phyloP scores from a whole-genome alignment of 2,797 vertebrate species.

The Eurystomus glaucurus region DNA sequence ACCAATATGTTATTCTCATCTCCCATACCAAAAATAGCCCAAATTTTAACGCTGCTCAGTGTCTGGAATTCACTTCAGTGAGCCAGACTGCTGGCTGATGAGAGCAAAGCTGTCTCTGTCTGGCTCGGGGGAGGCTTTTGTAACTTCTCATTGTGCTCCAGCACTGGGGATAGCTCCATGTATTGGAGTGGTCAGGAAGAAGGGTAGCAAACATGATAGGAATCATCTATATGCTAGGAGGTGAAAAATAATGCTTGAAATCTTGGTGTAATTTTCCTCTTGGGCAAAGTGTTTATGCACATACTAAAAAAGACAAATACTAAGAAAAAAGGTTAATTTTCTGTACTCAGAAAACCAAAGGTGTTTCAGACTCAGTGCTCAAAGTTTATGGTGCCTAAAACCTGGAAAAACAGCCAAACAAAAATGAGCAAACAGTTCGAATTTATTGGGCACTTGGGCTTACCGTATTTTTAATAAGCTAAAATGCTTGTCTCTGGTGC shows the following conservation, averaged over 20 bases:
- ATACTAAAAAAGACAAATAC: background rate
- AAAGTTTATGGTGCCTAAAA: background rate
- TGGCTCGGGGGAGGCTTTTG: background rate
- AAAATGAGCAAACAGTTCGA: background rate
- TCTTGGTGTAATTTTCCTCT: background rate
- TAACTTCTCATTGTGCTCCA: background rate
- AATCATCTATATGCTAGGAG: background rate
- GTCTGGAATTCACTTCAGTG: background rate
- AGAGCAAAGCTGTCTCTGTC: rapidly evolving
- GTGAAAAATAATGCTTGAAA: background rate
- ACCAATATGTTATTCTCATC: background rate
- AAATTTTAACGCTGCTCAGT: background rate
- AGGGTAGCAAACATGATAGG: background rate
- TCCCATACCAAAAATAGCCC: background rate
- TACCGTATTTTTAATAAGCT: background rate
- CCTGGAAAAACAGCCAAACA: background rate
- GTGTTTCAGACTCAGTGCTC: background rate
- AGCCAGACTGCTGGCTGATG: rapidly evolving
- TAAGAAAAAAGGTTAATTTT: background rate
- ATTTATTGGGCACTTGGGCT: background rate
- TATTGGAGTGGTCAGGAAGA: background rate
- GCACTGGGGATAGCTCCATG: rapidly evolving
- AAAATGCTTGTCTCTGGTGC: background rate
- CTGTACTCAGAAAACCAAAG: background rate
- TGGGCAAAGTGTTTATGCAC: background rate